Evolutionary conservation across 2,888 invertebrate genomes (phyloP).

Genomic region (Aricia artaxerxes): DNA sequence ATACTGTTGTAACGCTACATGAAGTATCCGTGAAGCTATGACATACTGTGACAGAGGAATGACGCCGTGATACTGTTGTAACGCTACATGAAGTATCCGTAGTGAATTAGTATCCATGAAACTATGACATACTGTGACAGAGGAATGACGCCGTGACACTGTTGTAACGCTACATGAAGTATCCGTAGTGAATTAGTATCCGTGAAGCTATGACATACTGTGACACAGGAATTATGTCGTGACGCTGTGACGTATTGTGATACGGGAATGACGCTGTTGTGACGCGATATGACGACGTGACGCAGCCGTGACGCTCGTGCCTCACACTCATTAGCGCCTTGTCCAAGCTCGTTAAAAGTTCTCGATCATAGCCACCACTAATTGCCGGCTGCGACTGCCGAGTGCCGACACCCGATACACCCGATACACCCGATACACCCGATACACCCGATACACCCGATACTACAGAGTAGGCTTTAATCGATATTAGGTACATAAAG

Average conservation of each 20-base stretch:
- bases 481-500: background rate
- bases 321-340: constrained; percentile 68
- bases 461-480: background rate
- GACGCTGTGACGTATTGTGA: background rate
- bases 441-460: background rate
- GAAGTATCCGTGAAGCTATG: background rate
- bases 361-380: constrained; percentile 45
- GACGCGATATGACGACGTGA: background rate
- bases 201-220: background rate
- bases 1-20: background rate
- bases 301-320: constrained; percentile 9
- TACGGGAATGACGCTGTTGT: background rate
- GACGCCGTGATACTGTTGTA: background rate
- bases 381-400: constrained; percentile 42
- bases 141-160: background rate
- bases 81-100: background rate
- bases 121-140: too few relatives aligned
- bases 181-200: too few relatives aligned
- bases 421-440: too few relatives aligned
- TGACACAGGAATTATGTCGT: background rate
- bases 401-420: constrained; percentile 33
- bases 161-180: background rate
- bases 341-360: constrained; percentile 75
- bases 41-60: too few relatives aligned
- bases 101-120: background rate